Evolutionary conservation across 1,140 invertebrate genomes (phyloP).

Genomic region (Diploscapter pachys): DNA sequence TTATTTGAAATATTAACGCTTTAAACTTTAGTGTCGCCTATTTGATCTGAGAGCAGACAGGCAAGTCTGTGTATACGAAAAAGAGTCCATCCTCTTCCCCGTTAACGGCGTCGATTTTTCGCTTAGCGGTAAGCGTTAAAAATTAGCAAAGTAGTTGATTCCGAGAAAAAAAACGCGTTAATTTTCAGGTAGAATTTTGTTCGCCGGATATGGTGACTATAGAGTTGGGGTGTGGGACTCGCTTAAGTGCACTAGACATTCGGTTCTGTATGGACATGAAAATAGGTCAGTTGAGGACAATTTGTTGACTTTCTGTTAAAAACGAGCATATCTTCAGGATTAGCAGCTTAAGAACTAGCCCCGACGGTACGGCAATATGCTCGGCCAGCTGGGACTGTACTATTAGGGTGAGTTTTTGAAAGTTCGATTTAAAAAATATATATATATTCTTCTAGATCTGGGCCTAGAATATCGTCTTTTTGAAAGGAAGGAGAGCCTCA

Average conservation of each 20-base stretch:
- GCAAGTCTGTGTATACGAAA: conserved; percentile 91
- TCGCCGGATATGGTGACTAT: conserved; percentile 98
- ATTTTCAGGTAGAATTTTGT: conserved; percentile 76
- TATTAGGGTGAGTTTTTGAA: conserved; percentile 64
- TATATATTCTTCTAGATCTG: conserved; percentile 11
- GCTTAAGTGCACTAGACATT: conserved; percentile 82
- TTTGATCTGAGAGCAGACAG: conserved; percentile 96
- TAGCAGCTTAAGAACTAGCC: conserved; percentile 86
- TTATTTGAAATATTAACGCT: no score
- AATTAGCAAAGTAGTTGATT: background rate
- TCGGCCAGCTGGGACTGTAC: conserved; percentile 98
- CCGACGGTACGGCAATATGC: conserved; percentile 93
- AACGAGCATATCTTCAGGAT: conserved; percentile 66
- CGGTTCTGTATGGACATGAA: conserved; percentile 93
- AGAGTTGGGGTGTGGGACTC: conserved; percentile 98
- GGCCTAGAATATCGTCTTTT: background rate
- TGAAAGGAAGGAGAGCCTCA: no score
- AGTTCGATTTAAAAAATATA: background rate
- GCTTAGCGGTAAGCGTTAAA: conserved; percentile 74
- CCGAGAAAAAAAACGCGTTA: background rate
- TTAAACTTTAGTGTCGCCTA: conserved; percentile 74
- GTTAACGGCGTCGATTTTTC: conserved; percentile 97
- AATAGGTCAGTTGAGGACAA: conserved; percentile 63
- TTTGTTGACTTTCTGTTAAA: background rate
- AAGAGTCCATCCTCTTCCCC: conserved; percentile 96